Evolutionary conservation across 2,888 invertebrate species (phyloP).

Genomic region (Argynnis bischoffii): DNA sequence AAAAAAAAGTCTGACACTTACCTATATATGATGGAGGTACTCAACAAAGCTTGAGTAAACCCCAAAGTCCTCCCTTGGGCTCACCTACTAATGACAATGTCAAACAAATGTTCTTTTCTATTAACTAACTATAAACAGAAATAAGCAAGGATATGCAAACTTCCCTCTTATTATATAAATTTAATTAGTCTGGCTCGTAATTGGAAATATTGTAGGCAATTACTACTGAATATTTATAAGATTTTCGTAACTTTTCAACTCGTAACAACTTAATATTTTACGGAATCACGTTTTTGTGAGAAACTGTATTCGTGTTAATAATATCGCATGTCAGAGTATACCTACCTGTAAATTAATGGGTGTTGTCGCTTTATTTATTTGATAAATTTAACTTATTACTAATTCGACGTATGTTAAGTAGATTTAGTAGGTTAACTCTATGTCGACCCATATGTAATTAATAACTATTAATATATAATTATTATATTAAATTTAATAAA

Average conservation of each 20-base stretch:
- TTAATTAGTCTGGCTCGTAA: constrained; percentile 14
- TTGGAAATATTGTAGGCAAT: constrained; percentile 8
- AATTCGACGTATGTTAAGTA: constrained; percentile 4
- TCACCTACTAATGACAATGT: too few relatives aligned
- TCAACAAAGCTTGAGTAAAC: too few relatives aligned
- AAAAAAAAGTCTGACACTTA: too few relatives aligned
- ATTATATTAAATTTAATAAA: too few relatives aligned
- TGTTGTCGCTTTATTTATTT: background rate
- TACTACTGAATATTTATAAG: constrained; percentile 18
- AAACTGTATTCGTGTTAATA: constrained; percentile 13
- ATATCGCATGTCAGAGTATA: constrained; percentile 3
- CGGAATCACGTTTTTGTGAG: constrained; percentile 7
- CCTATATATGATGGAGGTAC: too few relatives aligned
- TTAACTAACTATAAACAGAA: too few relatives aligned
- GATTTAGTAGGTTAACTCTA: background rate
- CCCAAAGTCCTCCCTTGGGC: too few relatives aligned
- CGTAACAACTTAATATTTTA: constrained; percentile 8
- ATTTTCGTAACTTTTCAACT: constrained; percentile 17
- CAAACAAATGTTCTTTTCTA: too few relatives aligned
- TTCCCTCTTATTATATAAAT: constrained; percentile 6
- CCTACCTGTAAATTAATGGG: background rate
- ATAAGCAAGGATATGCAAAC: background rate
- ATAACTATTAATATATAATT: too few relatives aligned
- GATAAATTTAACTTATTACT: background rate
- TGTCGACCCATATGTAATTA: too few relatives aligned